These are phyloP conservation scores for Gastrophryne carolinensis DNA, from an alignment of 2,797 vertebrate species.

Conservation along the genomic window DNA sequence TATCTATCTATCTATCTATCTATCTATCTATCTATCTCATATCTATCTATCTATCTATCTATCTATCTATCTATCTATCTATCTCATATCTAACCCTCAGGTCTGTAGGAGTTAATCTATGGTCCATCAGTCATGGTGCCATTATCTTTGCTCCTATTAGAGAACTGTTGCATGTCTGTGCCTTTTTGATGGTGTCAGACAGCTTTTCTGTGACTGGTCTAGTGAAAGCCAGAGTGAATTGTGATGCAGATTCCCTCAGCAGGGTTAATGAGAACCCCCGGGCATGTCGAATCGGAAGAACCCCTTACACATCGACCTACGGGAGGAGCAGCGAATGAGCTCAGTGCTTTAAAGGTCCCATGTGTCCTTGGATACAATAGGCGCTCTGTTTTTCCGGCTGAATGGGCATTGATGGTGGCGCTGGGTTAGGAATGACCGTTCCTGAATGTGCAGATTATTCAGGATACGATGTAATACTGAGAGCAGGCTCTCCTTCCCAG, in stretches of 20 bases:
- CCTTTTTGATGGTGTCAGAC: too few species aligned
- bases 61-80: too few species aligned
- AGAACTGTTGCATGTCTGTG: too few species aligned
- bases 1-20: too few species aligned
- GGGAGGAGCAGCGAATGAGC: slow-evolving; percentile 32
- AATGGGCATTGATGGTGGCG: slow-evolving; percentile 32
- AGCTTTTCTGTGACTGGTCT: too few species aligned
- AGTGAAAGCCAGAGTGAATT: not conserved
- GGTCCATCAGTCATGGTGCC: too few species aligned
- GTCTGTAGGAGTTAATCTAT: too few species aligned
- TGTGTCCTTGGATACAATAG: slow-evolving; percentile 41
- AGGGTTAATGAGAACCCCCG: slow-evolving; percentile 6
- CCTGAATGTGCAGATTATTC: slow-evolving; percentile 51
- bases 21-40: too few species aligned
- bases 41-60: too few species aligned
- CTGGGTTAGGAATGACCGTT: slow-evolving; percentile 28
- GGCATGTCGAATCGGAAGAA: slow-evolving; percentile 21
- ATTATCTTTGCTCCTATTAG: too few species aligned
- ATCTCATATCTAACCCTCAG: too few species aligned
- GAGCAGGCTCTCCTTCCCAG: slow-evolving; percentile 7
- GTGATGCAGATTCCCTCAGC: not conserved
- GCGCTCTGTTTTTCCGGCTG: slow-evolving; percentile 32
- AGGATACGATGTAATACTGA: slow-evolving; percentile 17
- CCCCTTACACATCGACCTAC: slow-evolving; percentile 2
- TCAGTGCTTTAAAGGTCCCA: slow-evolving; percentile 38